These are phyloP conservation scores for Eriocheir sinensis DNA, from an alignment of 1,140 invertebrate genomes.

Conservation along the genomic window DNA sequence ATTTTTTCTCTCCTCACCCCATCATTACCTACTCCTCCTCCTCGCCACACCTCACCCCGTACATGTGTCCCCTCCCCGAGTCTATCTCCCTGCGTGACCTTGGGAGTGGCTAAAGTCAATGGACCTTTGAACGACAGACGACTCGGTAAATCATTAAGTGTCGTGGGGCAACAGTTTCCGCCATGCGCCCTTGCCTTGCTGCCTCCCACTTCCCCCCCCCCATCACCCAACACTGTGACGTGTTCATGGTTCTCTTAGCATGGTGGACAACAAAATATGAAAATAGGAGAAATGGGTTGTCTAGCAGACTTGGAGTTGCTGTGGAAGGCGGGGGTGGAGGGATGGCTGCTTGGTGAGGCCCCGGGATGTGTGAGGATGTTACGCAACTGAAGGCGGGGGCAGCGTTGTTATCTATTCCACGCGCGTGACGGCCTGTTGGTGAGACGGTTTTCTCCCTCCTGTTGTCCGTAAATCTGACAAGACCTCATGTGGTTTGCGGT, in stretches of 20 bases:
- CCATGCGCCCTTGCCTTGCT: background rate
- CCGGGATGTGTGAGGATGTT: background rate
- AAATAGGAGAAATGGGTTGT: background rate
- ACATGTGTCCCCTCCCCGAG: background rate
- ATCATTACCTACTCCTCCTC: background rate
- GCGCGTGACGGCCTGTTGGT: background rate
- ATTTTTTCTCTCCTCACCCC: background rate
- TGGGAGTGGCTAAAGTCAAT: constrained; percentile 9
- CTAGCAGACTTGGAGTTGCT: background rate
- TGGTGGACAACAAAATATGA: no score
- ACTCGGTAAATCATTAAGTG: constrained; percentile 24
- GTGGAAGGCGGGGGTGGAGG: background rate
- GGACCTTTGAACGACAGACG: constrained; percentile 28
- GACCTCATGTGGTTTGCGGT: background rate
- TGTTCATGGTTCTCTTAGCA: background rate
- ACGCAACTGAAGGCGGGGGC: background rate
- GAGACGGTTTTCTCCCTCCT: background rate
- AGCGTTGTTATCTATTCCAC: constrained; percentile 14
- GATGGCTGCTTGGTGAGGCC: background rate
- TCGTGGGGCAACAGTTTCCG: background rate
- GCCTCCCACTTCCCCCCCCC: background rate
- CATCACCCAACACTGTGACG: background rate
- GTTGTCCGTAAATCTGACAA: background rate
- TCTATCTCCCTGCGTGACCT: constrained; percentile 5
- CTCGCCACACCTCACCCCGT: background rate